A percentile compares a stretch with the other conserved stretches of the same genome.
These are phyloP conservation scores for Clunio marinus DNA, from an alignment of 2,888 invertebrate species.

Conservation along the genomic window DNA sequence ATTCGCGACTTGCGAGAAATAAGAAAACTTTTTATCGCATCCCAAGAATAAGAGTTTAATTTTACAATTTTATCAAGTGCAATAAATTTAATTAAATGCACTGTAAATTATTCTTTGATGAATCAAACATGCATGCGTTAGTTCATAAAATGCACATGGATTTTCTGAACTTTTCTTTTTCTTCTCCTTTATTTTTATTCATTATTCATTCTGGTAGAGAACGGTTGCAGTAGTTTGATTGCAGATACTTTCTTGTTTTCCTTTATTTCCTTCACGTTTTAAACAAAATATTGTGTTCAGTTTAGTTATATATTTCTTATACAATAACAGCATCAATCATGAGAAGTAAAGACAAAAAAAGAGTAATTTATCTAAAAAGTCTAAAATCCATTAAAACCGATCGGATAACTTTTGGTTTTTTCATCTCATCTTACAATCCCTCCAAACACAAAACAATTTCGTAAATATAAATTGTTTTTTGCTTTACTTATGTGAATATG, in stretches of 20 bases:
- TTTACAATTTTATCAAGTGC: no score
- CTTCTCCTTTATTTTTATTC: background rate
- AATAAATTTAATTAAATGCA: no score
- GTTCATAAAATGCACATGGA: no score
- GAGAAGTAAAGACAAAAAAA: background rate
- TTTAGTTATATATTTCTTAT: background rate
- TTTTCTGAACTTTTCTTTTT: background rate
- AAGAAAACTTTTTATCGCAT: no score
- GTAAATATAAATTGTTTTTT: no score
- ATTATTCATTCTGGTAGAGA: background rate
- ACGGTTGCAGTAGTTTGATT: background rate
- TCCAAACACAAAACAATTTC: background rate
- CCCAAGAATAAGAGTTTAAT: no score
- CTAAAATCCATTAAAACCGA: background rate
- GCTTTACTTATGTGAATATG: conserved; percentile 1
- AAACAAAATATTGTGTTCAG: background rate
- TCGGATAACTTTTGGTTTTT: conserved; percentile 1
- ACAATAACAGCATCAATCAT: no score
- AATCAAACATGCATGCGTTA: conserved; percentile 20
- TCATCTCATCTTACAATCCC: no score
- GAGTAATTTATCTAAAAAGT: background rate
- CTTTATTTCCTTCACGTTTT: conserved; percentile 5
- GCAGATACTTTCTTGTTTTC: background rate
- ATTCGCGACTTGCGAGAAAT: no score
- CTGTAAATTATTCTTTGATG: conserved; percentile 20